Conservation (phyloP, 2,888 invertebrate genomes). For the Philopedon plagiatum region DNA sequence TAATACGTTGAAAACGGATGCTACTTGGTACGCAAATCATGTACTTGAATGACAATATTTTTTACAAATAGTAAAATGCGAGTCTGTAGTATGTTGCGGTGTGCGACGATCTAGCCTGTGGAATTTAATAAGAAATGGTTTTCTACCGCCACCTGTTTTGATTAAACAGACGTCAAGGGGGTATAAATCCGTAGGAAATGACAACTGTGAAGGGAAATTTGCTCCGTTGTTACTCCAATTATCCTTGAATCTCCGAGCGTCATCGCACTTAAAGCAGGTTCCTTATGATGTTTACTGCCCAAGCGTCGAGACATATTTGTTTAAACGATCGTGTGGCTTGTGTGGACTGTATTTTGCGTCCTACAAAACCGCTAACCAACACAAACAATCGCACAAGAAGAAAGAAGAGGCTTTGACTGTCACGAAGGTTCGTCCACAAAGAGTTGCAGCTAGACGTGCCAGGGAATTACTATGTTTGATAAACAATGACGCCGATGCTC, state of each 20-base stretch:
- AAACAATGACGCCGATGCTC: no score
- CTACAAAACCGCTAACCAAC: no score
- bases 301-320: neutral
- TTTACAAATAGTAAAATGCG: constrained; percentile 6
- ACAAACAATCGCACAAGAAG: no score
- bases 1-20: neutral
- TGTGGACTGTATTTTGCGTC: neutral
- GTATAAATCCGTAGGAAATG: neutral
- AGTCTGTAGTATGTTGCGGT: neutral
- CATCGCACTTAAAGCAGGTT: neutral
- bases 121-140: neutral
- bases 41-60: neutral
- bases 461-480: no score
- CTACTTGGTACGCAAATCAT: neutral
- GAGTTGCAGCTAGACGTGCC: no score
- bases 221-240: neutral
- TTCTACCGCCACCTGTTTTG: neutral
- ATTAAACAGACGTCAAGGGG: neutral
- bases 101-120: neutral
- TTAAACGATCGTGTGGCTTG: neutral
- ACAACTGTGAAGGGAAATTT: neutral
- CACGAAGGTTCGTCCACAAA: no score
- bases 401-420: no score
- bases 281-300: neutral
- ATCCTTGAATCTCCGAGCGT: neutral